Conservation (phyloP, 1,140 invertebrate genomes). For the Papilio polyxenes region DNA sequence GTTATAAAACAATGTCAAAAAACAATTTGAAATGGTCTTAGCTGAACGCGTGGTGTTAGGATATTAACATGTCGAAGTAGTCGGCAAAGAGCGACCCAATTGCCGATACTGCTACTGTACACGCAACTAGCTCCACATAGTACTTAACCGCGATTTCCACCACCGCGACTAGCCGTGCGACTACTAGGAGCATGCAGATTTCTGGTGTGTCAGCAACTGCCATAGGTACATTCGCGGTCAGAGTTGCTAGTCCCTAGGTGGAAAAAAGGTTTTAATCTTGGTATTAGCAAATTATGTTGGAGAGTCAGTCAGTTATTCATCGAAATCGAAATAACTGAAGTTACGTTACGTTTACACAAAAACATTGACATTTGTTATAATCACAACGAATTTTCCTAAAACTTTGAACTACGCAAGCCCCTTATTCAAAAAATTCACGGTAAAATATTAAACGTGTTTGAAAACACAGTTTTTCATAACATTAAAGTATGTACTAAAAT, state of each 20-base stretch:
- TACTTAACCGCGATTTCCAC: neutral
- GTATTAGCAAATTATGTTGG: neutral
- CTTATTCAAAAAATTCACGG: too few species aligned
- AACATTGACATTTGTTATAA: too few species aligned
- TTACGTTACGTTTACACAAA: too few species aligned
- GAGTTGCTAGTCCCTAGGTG: neutral
- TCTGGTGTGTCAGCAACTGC: neutral
- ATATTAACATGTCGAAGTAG: conserved; percentile 42
- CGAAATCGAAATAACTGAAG: too few species aligned
- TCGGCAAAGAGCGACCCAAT: conserved; percentile 42
- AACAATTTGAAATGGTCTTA: conserved; percentile 39
- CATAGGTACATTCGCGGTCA: neutral
- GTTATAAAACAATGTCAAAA: conserved; percentile 40
- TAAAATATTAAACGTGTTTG: too few species aligned
- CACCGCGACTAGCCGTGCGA: neutral
- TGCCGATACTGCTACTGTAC: conserved; percentile 27
- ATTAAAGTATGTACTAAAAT: neutral
- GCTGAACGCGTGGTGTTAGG: conserved; percentile 42
- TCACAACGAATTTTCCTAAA: too few species aligned
- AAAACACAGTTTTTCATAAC: too few species aligned
- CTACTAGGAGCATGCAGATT: neutral
- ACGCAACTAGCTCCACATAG: conserved; percentile 39
- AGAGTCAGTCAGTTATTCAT: neutral
- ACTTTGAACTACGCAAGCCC: too few species aligned
- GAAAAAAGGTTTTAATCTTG: neutral